Percentiles rank a stretch among this genome's conserved stretches.
phyloP scores from a whole-genome alignment of 35 echinoderm and acorn worm species.

The Ophioderma brevispina region DNA sequence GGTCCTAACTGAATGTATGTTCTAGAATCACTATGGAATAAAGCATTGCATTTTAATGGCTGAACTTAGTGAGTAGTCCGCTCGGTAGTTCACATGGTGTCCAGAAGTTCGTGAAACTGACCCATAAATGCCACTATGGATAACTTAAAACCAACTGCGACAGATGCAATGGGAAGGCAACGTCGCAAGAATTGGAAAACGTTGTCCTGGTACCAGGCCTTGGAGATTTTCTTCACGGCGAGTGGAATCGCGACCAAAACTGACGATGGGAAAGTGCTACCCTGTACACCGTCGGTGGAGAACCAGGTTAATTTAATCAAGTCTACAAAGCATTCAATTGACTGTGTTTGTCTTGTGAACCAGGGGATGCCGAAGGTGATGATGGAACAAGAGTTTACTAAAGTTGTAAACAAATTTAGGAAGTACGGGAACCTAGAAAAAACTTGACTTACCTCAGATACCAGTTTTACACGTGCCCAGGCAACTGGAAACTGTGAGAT shows the following conservation, averaged over 20 bases:
- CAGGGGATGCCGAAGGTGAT: neutral
- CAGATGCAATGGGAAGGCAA: neutral
- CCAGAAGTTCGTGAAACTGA: too few species aligned
- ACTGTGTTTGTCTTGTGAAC: too few species aligned
- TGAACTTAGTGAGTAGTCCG: too few species aligned
- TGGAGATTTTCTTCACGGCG: neutral
- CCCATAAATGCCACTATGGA: neutral
- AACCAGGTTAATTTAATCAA: neutral
- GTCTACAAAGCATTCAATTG: neutral
- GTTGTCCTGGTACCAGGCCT: neutral
- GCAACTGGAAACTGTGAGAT: conserved; percentile 37
- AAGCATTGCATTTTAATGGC: too few species aligned
- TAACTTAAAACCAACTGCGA: neutral
- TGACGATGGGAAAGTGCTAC: neutral
- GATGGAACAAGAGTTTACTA: neutral
- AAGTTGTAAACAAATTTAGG: neutral
- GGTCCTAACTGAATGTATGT: too few species aligned
- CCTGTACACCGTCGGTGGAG: neutral
- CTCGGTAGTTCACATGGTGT: neutral
- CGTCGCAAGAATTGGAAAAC: neutral
- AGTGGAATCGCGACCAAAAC: neutral
- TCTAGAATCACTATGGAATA: too few species aligned
- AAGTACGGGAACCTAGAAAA: neutral
- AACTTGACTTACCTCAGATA: neutral
- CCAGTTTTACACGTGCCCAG: conserved; percentile 8